Evolutionary conservation across 1,140 invertebrate species (phyloP), one percentile per base, ranked within the genome.

Genomic region (Drosophila nannoptera): DNA sequence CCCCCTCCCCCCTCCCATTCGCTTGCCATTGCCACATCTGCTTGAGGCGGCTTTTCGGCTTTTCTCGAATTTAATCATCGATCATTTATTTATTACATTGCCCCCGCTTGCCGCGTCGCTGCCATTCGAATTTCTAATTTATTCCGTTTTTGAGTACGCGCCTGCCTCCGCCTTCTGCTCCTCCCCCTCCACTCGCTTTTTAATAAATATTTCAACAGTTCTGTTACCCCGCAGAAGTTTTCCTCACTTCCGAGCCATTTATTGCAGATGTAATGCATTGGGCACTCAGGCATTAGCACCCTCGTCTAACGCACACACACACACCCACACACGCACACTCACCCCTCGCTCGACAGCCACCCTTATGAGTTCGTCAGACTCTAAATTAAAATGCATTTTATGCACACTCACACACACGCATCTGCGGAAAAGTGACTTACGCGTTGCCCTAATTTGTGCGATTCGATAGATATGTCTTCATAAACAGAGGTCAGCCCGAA

Each of bases 381-480:
- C 11, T 7, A 70, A 75, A 80, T 83, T 83, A 84, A 70, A 84
- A 70, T 83, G 76, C 80, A 83, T 73, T 76, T 65, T 75, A 78
- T 78, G 76, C 73, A 73, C 55, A 53, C 62, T 35, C 60, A 54
- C 50, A 59, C 56, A 55, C 35, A 38, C 45, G 12, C 16, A 60
- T 9, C 7, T 8, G 7, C 46, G 52, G 45, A 61, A 76, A 81
- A 63, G 61, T 61, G 52, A 71, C 68, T 71, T 56, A 71, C 67
- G 61, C 42, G 49, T 46, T n/a, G 60, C 52, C 52, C 50, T 56
- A 67, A 62, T 63, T 59, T 65, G 45, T 60, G 29, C 46, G 42
- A 49, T 7, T 69, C 36, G 38, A 48, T 16, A 50, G 65, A 69
- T 53, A 82, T 84, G 58, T 84, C 80, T 84, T 66, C 54, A 73